phyloP scores from a whole-genome alignment of 2,113 vertebrate genomes.

The Tetrax tetrax region DNA sequence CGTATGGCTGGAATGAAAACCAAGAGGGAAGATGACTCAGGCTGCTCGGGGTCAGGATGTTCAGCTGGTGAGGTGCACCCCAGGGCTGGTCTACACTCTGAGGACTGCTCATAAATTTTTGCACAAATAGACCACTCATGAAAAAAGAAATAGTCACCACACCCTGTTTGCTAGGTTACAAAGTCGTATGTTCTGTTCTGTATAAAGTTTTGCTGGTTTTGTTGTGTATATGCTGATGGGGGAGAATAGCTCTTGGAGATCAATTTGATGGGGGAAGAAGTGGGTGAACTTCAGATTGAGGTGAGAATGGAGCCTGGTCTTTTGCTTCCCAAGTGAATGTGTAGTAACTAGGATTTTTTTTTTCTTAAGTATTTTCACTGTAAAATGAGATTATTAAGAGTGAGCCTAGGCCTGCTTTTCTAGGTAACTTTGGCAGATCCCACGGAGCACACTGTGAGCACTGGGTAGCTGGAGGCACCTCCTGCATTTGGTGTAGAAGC shows the following conservation, averaged over 20 bases:
- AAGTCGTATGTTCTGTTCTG: background rate
- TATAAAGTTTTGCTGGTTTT: background rate
- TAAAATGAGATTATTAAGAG: background rate
- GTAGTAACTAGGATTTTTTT: background rate
- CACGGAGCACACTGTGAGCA: background rate
- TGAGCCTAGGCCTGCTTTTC: background rate
- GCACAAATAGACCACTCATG: background rate
- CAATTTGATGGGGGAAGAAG: background rate
- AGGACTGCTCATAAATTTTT: background rate
- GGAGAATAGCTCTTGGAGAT: background rate
- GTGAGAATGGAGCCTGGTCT: background rate
- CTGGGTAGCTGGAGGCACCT: background rate
- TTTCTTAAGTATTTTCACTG: background rate
- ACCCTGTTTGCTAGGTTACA: background rate
- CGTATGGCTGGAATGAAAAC: background rate
- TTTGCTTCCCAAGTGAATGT: background rate
- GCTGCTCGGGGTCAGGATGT: background rate
- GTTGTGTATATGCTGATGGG: background rate
- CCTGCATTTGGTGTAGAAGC: background rate
- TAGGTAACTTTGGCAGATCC: background rate
- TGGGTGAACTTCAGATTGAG: background rate
- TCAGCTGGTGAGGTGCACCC: background rate
- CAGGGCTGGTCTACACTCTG: background rate
- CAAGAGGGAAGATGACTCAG: background rate
- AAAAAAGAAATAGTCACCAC: background rate